Base-by-base conservation (phyloP, 1,140 invertebrate genomes). In the Orius insidiosus region DNA sequence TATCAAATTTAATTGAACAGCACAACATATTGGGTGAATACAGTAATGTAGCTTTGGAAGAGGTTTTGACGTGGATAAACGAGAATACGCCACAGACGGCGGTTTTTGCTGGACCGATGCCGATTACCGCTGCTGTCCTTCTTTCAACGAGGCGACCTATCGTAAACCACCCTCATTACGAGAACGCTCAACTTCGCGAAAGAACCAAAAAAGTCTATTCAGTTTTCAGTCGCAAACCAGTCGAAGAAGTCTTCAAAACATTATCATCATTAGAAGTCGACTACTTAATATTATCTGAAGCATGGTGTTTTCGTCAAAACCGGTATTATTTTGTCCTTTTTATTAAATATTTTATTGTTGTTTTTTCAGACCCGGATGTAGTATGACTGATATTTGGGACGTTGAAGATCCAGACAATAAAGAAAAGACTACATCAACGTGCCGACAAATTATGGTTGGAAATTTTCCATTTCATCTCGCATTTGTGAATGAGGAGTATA, bases 141-240 rank as follows among this genome's bases (percentile, higher is more conserved):
- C 63, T 89, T 10, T 75, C 76, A 10, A 83, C 85, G 0, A 58
- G 69, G 5, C 62, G 83, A 40, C 78, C 82, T 2, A 75, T 88
- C 47, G 74, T 85, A 0, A 81, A 84, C 52, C 84, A 88, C 64
- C 85, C 85, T n/a, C 85, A 86, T 58, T 88, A 84, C 57, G 80
- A 85, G 58, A 70, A 78, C 56, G 64, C 67, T 38, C 69, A 69
- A 39, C 67, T 80, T 46, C 82, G 79, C 51, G 68, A 74, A 52
- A 65, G 78, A 11, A 83, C 80, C 1, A 73, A 75, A 53, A 69
- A 71, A 32, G 71, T 80, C 1, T 79, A 80, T 54, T 71, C 72
- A 49, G 61, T 72, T 15, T 80, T 75, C 51, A 76, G 76, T 38
- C 64, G 73, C 41, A 74, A 75, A 53, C 55, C 70, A 6, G 55